phyloP scores from a whole-genome alignment of 2,113 vertebrate species.

The Hypanus sabinus region DNA sequence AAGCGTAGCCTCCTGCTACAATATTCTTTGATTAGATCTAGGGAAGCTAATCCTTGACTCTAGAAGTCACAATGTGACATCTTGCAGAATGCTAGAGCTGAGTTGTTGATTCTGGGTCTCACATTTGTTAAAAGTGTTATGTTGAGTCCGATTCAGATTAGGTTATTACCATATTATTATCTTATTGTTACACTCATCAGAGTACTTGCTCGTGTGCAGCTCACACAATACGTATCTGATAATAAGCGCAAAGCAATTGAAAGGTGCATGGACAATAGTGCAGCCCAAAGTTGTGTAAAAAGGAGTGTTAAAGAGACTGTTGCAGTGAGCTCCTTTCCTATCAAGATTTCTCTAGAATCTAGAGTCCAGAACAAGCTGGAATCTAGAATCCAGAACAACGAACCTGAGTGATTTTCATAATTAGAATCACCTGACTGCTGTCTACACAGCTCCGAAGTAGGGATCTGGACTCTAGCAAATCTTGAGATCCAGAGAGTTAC shows the following conservation, averaged over 20 bases:
- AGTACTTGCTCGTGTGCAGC: too few species aligned
- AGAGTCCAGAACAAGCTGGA: background rate
- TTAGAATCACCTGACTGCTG: background rate
- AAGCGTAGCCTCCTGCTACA: background rate
- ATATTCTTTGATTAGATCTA: background rate
- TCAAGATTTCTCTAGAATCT: background rate
- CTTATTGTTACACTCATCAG: too few species aligned
- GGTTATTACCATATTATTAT: too few species aligned
- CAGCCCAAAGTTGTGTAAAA: too few species aligned
- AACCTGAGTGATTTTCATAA: background rate
- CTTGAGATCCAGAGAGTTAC: too few species aligned
- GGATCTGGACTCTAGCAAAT: background rate
- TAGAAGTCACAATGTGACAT: background rate
- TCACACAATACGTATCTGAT: too few species aligned
- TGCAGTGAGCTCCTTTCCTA: background rate
- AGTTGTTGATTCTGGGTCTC: background rate
- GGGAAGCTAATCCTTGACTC: background rate
- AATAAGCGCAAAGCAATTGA: too few species aligned
- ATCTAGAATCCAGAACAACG: background rate
- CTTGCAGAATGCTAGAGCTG: background rate
- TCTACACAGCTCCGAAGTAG: background rate
- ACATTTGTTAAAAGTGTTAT: background rate
- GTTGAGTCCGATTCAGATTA: too few species aligned
- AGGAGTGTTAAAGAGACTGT: too few species aligned
- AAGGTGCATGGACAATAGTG: too few species aligned